Base-by-base conservation (phyloP, 2,888 invertebrate species). In the Drosophila ochracea region DNA sequence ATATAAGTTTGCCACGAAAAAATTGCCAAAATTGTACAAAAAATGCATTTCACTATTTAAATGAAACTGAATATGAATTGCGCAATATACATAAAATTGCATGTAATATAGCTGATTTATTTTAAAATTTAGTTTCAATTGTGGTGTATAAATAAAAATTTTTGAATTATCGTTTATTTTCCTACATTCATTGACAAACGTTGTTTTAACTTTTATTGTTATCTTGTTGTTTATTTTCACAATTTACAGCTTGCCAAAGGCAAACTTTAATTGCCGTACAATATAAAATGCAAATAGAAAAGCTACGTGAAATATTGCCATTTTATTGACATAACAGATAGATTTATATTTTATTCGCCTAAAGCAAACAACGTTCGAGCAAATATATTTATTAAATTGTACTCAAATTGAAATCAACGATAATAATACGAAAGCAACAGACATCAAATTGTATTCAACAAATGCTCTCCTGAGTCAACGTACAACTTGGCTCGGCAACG, bases 401-500 rank as follows among this genome's bases (percentile, higher is more conserved):
- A n/a, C 13, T 21, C 31, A 21, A 68, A 47, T 69, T 60, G 60
- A 41, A 69, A 47, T 60, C 70, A 69, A 70, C 71, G 25, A 16
- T 16, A 53, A 57, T 47, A 49, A 64, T 49, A 31, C 28, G 37
- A 49, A 31, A 33, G 25, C 52, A 37, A 61, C 43, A 55, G 50
- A 68, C 58, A 52, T 35, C 39, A 41, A 68, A 69, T 68, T 68
- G 50, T 68, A 41, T 68, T 68, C 21, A 68, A 30, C 68, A 68
- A 39, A 63, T 64, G 33, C 30, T 11, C 35, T 21, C 47, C 62
- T 37, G 25, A 31, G 49, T n/a, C 25, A 16, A 6, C 65, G 16
- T 28, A 39, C 55, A 71, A 69, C 47, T 59, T 60, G 47, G 37
- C 60, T 65, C 66, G 68, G 39, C 76, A 68, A 55, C 73, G 64